These are phyloP conservation scores for Helleia helle DNA, from an alignment of 2,888 invertebrate species.

Conservation along the genomic window DNA sequence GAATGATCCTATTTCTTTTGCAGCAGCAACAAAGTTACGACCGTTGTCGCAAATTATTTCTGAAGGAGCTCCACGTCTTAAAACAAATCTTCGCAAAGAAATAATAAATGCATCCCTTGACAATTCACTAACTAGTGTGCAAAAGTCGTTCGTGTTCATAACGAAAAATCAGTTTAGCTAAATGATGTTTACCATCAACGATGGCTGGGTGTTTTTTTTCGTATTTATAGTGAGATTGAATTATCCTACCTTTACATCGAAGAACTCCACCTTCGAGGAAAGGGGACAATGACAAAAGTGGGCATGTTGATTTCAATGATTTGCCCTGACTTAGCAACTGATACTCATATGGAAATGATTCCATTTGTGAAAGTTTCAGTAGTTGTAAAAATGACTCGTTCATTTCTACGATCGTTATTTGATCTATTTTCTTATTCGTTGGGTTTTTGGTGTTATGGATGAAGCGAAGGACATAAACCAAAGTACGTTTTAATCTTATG, in stretches of 20 bases:
- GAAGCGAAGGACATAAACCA: no score
- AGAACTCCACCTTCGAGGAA: neutral
- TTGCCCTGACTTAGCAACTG: no score
- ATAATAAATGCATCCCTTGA: constrained; percentile 19
- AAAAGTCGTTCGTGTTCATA: constrained; percentile 15
- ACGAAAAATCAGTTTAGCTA: constrained; percentile 20
- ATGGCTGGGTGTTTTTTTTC: no score
- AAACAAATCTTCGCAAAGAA: constrained; percentile 19
- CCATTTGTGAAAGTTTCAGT: no score
- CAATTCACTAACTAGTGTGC: constrained; percentile 20
- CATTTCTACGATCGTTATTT: no score
- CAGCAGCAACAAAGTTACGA: constrained; percentile 20
- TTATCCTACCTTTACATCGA: neutral
- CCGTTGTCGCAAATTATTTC: constrained; percentile 22
- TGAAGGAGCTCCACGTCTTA: constrained; percentile 19
- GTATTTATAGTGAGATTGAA: constrained; percentile 15
- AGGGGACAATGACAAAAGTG: neutral
- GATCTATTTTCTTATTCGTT: no score
- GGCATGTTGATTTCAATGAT: no score
- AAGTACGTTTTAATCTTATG: no score
- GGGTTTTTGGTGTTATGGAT: no score
- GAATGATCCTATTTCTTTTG: constrained; percentile 19
- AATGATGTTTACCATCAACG: constrained; percentile 15
- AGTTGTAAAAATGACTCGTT: no score
- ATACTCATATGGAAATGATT: no score